Percentiles rank a stretch among this genome's conserved stretches.
Conservation (phyloP, 2,113 vertebrate genomes). For the Dipodomys merriami region DNA sequence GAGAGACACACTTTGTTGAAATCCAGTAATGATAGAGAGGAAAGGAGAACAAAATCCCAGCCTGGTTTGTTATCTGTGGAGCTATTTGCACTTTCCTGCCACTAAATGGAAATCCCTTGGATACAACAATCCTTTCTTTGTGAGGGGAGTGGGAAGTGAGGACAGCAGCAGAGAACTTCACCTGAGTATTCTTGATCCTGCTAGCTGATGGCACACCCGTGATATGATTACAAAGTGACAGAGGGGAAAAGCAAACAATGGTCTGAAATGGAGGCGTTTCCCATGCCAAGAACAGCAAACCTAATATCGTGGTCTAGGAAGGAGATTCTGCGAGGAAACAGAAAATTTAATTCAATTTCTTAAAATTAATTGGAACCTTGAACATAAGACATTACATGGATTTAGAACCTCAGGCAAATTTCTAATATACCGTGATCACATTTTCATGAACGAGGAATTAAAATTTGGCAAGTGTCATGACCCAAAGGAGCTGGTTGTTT, state of each 20-base stretch:
- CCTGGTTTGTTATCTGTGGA: conserved; percentile 6
- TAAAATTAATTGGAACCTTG: conserved; percentile 75
- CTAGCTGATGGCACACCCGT: conserved; percentile 7
- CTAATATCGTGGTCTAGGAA: conserved; percentile 45
- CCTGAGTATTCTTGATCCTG: conserved; percentile 38
- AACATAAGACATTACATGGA: conserved; percentile 50
- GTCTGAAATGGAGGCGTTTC: neutral
- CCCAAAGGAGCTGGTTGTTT: neutral
- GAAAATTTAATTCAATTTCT: conserved; percentile 76
- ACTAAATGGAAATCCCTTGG: neutral
- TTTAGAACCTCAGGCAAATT: conserved; percentile 64
- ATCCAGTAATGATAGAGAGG: neutral
- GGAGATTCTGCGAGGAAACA: conserved; percentile 60
- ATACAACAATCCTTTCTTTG: conserved; percentile 62
- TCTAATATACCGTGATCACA: conserved; percentile 59
- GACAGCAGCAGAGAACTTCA: conserved; percentile 38
- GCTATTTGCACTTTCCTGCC: conserved; percentile 1
- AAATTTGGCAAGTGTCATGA: neutral
- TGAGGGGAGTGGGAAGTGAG: conserved; percentile 35
- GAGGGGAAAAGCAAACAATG: neutral
- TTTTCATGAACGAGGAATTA: conserved; percentile 60
- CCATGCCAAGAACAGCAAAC: conserved; percentile 76
- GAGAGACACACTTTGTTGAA: neutral
- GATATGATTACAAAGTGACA: conserved; percentile 38
- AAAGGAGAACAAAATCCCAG: conserved; percentile 13